Conservation (phyloP, 2,113 vertebrate species). For the Acanthochromis polyacanthus region DNA sequence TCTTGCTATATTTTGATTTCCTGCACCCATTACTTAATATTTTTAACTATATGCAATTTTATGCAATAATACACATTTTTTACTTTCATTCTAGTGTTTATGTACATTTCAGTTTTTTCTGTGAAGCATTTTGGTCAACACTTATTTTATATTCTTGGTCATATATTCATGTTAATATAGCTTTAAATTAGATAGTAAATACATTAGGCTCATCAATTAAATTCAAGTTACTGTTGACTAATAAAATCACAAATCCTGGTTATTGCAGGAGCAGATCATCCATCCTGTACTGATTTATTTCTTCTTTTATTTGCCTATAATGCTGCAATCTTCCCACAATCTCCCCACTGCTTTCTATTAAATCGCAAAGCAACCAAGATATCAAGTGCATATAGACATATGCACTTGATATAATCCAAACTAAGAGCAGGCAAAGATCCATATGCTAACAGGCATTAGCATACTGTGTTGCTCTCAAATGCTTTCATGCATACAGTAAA, state of each 20-base stretch:
- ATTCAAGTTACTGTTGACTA: neutral
- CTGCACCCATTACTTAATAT: neutral
- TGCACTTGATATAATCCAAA: constrained; percentile 21
- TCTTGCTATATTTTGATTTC: neutral
- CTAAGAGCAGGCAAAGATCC: constrained; percentile 10
- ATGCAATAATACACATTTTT: neutral
- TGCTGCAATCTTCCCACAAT: neutral
- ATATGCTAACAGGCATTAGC: constrained; percentile 37
- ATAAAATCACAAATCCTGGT: neutral
- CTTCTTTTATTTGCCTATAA: neutral
- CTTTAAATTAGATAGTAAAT: neutral
- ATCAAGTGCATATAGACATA: constrained; percentile 9
- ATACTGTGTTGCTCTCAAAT: constrained; percentile 32
- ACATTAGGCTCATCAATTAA: neutral
- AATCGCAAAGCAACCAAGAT: constrained; percentile 27
- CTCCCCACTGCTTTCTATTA: neutral
- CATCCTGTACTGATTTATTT: neutral
- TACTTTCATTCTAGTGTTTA: neutral
- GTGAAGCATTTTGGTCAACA: neutral
- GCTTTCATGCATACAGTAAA: constrained; percentile 32
- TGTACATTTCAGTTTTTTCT: neutral
- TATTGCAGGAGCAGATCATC: neutral
- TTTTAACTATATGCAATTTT: neutral
- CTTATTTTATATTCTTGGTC: too few relatives aligned
- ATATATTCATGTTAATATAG: neutral